Conservation (phyloP, 2,113 vertebrate genomes). For the Sylvilagus bachmani region DNA sequence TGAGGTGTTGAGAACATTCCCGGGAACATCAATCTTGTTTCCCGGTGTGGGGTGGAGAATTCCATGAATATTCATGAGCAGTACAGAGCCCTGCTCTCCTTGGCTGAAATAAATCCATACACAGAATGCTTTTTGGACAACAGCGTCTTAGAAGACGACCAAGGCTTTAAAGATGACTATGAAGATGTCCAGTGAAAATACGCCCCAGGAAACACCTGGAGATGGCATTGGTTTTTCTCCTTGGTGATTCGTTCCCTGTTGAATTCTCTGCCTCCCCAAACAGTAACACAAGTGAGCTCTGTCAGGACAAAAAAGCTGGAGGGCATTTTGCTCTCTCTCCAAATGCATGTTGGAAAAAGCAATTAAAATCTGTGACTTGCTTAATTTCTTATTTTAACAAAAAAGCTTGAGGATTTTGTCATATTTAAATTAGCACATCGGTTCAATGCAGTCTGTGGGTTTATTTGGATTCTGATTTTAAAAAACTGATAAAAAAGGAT, state of each 20-base stretch:
- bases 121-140: background rate
- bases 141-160: background rate
- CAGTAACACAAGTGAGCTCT: background rate
- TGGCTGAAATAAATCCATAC: background rate
- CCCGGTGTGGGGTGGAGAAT: background rate
- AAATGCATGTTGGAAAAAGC: background rate
- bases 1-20: conserved; percentile 4
- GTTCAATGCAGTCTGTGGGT: background rate
- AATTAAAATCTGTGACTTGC: background rate
- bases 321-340: background rate
- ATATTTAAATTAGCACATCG: background rate
- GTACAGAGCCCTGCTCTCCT: background rate
- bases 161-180: background rate
- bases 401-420: background rate
- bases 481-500: background rate
- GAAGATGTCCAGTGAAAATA: background rate
- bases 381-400: conserved; percentile 56
- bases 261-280: background rate
- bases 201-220: background rate
- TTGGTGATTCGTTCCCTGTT: background rate
- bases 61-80: conserved; percentile 21
- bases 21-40: conserved; percentile 41
- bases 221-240: conserved; percentile 11
- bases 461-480: background rate
- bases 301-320: background rate